Conservation (phyloP, 2,888 invertebrate genomes). For the Lithophane leautieri region DNA sequence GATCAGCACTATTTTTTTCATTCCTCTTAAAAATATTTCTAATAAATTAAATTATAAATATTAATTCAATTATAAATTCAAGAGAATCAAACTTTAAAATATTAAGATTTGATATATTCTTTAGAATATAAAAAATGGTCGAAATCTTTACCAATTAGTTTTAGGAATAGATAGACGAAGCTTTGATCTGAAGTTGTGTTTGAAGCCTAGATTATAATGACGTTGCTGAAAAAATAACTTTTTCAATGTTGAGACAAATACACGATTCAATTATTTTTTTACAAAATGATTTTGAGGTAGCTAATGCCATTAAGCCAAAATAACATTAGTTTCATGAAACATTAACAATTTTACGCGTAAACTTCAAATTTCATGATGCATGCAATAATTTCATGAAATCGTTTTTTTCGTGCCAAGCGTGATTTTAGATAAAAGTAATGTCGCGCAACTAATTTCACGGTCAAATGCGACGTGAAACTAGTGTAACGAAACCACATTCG, state of each 20-base stretch:
- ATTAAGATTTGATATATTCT: not conserved
- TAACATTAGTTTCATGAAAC: not conserved
- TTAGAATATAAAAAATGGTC: not conserved
- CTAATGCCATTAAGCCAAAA: not conserved
- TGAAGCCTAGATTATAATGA: too few species aligned
- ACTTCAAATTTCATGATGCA: too few species aligned
- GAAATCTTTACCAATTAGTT: not conserved
- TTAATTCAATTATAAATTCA: not conserved
- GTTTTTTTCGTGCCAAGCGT: too few species aligned
- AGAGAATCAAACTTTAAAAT: not conserved
- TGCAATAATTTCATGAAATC: too few species aligned
- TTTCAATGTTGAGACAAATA: not conserved
- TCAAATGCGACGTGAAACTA: too few species aligned
- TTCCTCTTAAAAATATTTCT: too few species aligned
- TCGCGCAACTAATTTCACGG: too few species aligned
- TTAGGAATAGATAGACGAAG: not conserved
- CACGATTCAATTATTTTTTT: not conserved
- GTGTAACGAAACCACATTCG: too few species aligned
- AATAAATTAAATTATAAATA: too few species aligned
- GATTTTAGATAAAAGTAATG: too few species aligned
- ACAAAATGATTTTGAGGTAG: not conserved
- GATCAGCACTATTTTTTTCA: too few species aligned
- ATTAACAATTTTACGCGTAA: too few species aligned
- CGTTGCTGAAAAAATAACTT: not conserved
- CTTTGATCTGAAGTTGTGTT: not conserved